Evolutionary conservation across 30 jellyfish, hydroid and myxozoan species (phyloP).

Genomic region (Haliclystus octoradiatus): DNA sequence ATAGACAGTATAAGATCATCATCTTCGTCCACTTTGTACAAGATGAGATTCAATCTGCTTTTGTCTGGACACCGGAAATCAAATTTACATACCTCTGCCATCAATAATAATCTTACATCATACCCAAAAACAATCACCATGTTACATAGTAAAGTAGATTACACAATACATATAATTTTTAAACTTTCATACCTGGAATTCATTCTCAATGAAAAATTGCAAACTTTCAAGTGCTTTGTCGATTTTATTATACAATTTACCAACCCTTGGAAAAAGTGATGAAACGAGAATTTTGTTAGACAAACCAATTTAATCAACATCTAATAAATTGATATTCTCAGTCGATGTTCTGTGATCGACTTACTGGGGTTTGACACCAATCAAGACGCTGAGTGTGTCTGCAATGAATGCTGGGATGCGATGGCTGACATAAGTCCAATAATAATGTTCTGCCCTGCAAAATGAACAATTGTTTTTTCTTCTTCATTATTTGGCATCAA

Average conservation of each 20-base stretch:
- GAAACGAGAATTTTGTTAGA: not conserved
- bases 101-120: too few species aligned
- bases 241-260: slow-evolving; percentile 41
- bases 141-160: too few species aligned
- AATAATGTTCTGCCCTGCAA: slow-evolving; percentile 31
- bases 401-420: slow-evolving; percentile 81
- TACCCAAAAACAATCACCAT: too few species aligned
- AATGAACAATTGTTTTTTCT: not conserved
- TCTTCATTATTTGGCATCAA: not conserved
- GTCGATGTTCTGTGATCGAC: not conserved
- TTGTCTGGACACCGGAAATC: too few species aligned
- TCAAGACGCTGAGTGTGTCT: slow-evolving; percentile 50
- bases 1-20: too few species aligned
- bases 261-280: slow-evolving; percentile 10
- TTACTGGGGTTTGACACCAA: slow-evolving; percentile 84
- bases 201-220: slow-evolving; percentile 48
- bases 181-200: slow-evolving; percentile 43
- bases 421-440: slow-evolving; percentile 79
- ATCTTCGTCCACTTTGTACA: too few species aligned
- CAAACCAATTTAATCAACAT: too few species aligned
- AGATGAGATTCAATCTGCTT: too few species aligned
- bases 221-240: slow-evolving; percentile 44
- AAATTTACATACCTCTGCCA: too few species aligned
- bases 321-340: not conserved
- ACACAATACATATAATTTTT: too few species aligned